phyloP scores from a whole-genome alignment of 2,113 vertebrate species.

The Megalops atlanticus region DNA sequence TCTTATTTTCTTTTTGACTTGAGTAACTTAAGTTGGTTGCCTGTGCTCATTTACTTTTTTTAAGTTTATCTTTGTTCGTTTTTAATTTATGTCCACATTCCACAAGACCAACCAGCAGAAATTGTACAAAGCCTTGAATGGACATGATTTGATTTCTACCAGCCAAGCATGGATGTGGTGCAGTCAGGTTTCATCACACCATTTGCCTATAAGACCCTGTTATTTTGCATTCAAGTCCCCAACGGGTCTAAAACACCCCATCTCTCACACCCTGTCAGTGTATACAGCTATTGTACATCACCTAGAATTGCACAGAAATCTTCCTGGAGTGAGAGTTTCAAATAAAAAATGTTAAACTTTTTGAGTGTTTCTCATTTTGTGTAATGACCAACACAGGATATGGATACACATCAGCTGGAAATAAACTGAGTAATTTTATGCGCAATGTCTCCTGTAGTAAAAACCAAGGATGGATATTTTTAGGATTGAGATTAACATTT shows the following conservation, averaged over 20 bases:
- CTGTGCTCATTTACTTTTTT: background rate
- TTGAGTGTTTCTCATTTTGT: conserved; percentile 1
- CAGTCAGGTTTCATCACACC: background rate
- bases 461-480: too few relatives aligned
- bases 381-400: background rate
- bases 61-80: background rate
- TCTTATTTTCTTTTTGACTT: background rate
- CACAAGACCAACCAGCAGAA: background rate
- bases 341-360: conserved; percentile 23
- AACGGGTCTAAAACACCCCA: background rate
- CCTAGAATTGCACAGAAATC: background rate
- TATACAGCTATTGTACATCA: background rate
- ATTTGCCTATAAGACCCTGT: background rate
- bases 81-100: conserved; percentile 12
- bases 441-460: too few relatives aligned
- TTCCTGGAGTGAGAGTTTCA: conserved; percentile 7
- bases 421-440: too few relatives aligned
- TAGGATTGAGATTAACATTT: too few relatives aligned
- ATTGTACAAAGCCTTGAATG: background rate
- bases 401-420: background rate
- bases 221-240: background rate
- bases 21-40: background rate
- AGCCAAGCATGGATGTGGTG: background rate
- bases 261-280: background rate
- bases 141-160: background rate